Evolutionary conservation across 2,888 invertebrate species (phyloP), one percentile per base, ranked within the genome.

Genomic region (Ischnura elegans): DNA sequence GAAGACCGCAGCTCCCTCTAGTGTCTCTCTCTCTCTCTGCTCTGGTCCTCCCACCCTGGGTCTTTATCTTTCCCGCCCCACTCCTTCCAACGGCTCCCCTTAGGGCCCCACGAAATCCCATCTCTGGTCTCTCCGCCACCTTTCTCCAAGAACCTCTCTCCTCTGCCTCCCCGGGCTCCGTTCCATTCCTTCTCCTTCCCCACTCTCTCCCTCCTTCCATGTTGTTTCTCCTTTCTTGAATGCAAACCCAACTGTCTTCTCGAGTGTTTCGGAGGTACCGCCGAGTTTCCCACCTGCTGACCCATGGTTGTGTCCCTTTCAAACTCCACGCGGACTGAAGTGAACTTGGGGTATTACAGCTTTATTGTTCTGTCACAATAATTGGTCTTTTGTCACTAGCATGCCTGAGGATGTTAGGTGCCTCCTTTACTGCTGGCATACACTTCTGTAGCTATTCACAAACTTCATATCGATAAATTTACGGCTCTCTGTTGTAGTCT

Each of bases 1-100:
- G 87, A 87, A 87, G 87, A 42, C 42, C 87, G 46, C 86, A 86
- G 86, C 86, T 86, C 86, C 86, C 86, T 76, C 76, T 76, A 45
- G 86, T 86, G 86, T 86, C n/a, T 86, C 86, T 8, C 76, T 36
- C 87, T 47, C 47, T n/a, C 87, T 42, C 25, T 5, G 46, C n/a
- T 45, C 45, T 45, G 25, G 13, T 16, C 25, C 47, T 6, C 87
- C 36, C 51, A 19, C 51, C n/a, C 61, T 61, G 61, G 61, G 25
- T n/a, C 61, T 61, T 61, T 61, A 61, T 61, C 61, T 36, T 8
- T 36, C 76, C 76, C 25, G 61, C 61, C 76, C 76, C 76, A 36
- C 76, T 36, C 36, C 36, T 36, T 36, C 36, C 45, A 45, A 45
- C 25, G 43, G 86, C 86, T 86, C 45, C 86, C 86, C n/a, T 46